Base-by-base conservation (phyloP, 2,113 vertebrate genomes). In the Neogale vison region DNA sequence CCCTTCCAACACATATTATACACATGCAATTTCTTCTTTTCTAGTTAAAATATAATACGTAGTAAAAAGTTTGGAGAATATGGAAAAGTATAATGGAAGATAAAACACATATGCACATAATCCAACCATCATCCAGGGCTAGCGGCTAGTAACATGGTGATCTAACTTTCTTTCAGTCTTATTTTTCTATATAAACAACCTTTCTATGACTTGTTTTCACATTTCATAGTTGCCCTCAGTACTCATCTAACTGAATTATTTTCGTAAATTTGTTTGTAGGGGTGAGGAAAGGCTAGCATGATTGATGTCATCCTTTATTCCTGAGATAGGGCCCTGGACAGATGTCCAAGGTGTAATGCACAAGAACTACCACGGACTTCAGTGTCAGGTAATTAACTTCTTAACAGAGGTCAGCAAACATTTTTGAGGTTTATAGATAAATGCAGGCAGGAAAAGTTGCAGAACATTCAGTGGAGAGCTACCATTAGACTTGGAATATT, bases 131-230 rank as follows among this genome's bases (percentile, higher is more conserved):
- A 57, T 71, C 24, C 9, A 50, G 61, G 45, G 12, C 85, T 12
- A 36, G 65, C 15, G 36, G 12, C 81, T 77, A 4, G 90, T 52
- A 65, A 65, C 42, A 61, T 4, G 31, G 61, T 72, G 29, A 86
- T 52, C 3, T 42, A 26, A 26, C 42, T 79, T 80, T 42, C 31
- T 91, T 85, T 79, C 2, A 45, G 17, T 12, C 20, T 52, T 79
- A 18, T 36, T 86, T 74, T 82, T 29, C 47, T 74, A 18, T 18
- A 21, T 21, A 45, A 61, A 42, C 36, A 87, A 45, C 31, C 6
- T 86, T 94, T 88, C 89, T 87, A 7, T 90, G 88, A 93, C 72
- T 94, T 85, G 93, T 86, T 97, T 94, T 90, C 59, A 57, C 12
- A 50, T 91, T 85, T 93, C 79, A 50, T 57, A 94, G 85, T 45